Base-by-base conservation (phyloP, 2,888 invertebrate genomes). In the Drosophila mayaguana region DNA sequence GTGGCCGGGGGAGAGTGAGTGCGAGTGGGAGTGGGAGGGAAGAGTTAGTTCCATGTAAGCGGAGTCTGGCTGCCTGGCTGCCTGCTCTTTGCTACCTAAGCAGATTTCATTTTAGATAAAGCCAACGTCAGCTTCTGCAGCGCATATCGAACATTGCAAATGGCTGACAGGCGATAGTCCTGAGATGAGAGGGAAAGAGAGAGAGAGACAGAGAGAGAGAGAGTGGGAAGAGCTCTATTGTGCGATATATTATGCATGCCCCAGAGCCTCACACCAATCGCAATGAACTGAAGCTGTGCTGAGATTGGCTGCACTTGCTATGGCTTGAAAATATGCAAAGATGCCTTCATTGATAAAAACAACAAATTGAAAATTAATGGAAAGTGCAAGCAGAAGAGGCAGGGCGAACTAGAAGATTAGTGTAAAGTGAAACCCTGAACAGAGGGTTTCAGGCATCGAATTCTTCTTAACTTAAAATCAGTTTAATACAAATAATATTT, bases 31-130 rank as follows among this genome's bases (percentile, higher is more conserved):
- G n/a, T 38, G 42, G 11, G 14, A 8, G 12, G 6, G 34, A 18
- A 34, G 22, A 48, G 43, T 45, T 45, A 22, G 45, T 14, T 45
- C 22, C 45, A 22, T 45, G n/a, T 18, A 72, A 67, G 54, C 66
- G 66, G 54, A 67, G 56, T 20, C 45, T 67, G 71, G 0, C 38
- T 28, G 46, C 59, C 55, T 56, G 48, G 0, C 38, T 38, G 46
- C 48, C 38, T 55, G 42, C 42, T 45, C 67, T 38, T 61, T 82
- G 88, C 85, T 66, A 88, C 71, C 84, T 83, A 73, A 88, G 88
- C 86, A 85, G 84, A 84, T 84, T 85, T 82, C 78, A 83, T 84
- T 84, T 88, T 85, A 84, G 84, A 84, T 84, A 88, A 78, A 78
- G 72, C 75, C 62, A 74, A 88, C 80, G 75, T 80, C 75, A 88